These are phyloP conservation scores for Chamaetylas fuelleborni DNA, from an alignment of 2,113 vertebrate species.

Conservation along the genomic window DNA sequence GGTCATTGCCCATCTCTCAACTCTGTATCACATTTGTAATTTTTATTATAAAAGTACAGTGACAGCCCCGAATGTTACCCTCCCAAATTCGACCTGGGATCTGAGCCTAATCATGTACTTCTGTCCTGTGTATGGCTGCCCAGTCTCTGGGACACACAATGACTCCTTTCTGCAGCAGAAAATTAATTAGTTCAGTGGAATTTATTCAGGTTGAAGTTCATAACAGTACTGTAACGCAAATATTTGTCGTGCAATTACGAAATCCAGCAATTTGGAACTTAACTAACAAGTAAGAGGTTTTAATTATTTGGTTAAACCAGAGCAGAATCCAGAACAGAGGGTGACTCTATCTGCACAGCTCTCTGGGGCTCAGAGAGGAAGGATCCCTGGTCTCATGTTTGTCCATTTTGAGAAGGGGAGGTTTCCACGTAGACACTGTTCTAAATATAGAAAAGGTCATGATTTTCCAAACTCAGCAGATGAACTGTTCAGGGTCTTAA, in stretches of 20 bases:
- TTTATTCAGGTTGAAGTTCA: conserved; percentile 18
- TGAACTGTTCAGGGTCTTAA: conserved; percentile 44
- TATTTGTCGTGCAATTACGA: conserved; percentile 33
- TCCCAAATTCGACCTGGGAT: background rate
- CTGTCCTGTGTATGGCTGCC: background rate
- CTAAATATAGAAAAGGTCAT: conserved; percentile 66
- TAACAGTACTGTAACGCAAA: background rate
- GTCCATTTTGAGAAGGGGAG: conserved; percentile 39
- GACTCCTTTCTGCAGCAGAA: background rate
- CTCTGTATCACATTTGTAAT: background rate
- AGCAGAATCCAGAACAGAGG: conserved; percentile 1
- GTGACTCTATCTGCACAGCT: background rate
- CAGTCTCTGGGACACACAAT: background rate
- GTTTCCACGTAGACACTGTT: background rate
- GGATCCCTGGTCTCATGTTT: background rate
- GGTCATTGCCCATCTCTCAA: background rate
- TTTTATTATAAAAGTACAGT: background rate
- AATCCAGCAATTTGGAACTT: conserved; percentile 8
- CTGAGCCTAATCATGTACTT: background rate
- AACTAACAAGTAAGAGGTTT: conserved; percentile 13
- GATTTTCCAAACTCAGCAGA: conserved; percentile 50
- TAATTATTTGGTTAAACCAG: conserved; percentile 24
- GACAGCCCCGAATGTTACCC: background rate
- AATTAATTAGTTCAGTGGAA: conserved; percentile 24
- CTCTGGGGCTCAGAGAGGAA: background rate